Evolutionary conservation across 1,140 invertebrate species (phyloP), one percentile per base, ranked within the genome.

Genomic region (Brachionus asplanchnoidis): DNA sequence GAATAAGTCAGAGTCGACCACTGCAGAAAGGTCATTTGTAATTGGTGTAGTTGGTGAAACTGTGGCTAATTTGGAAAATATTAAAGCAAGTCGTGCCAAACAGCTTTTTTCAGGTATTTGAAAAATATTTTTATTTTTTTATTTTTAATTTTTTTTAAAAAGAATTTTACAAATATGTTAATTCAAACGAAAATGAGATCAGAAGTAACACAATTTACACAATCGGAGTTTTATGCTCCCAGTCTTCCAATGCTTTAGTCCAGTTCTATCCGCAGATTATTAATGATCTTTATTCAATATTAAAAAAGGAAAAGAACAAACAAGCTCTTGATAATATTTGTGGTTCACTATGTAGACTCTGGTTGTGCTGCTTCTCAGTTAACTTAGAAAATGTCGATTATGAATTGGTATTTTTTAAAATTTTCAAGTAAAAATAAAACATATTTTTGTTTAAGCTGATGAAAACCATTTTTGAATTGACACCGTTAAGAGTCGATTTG

Each of bases 21-120:
- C 79, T 20, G 79, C 79, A 26, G 79, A 82, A 65, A 68, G 32
- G 26, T 82, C 79, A 36, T 82, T 82, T 36, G 79, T 82, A 12
- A 82, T 82, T 46, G 79, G 79, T 17, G 79, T 82, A 40, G 65
- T 82, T 44, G 79, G 79, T 44, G 79, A 82, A 82, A 82, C 79
- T 14, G 28, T 60, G 11, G 32, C 53, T 23, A 82, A 82, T 68
- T 32, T 82, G 20, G 20, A 68, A 40, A 65, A 60, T 60, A 44
- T 82, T 7, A 32, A 60, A 68, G 7, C 28, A 1, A 68, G 9
- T 20, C 23, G 53, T 12, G 53, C 50, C n/a, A 53, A 65, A 44
- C 79, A 68, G 28, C 26, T 82, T 3, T 77, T 75, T 42, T 42
- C 32, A 28, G 66, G 66, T 68, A 68, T 3, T 44, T 78, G n/a